A percentile compares a stretch with the other conserved stretches of the same genome.
Conservation (phyloP, 2,888 invertebrate species). For the Tridacna crocea region DNA sequence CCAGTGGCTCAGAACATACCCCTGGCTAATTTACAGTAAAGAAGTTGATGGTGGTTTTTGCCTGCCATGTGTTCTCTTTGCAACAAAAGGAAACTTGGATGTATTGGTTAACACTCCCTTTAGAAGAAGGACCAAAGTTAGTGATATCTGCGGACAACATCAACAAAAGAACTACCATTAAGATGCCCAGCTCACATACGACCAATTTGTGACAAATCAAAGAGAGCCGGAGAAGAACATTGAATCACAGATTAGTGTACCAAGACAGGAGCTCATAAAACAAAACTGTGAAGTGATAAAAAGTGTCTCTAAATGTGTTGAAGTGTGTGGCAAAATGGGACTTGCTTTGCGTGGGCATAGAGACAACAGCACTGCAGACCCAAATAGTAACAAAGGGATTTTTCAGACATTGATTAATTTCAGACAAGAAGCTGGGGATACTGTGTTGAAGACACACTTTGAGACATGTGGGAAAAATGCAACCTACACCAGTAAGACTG, state of each 20-base stretch:
- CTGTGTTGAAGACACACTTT: neutral
- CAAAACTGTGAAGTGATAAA: conserved; percentile 13
- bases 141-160: conserved; percentile 6
- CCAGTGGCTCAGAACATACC: too few relatives aligned
- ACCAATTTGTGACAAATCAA: conserved; percentile 10
- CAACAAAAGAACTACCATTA: conserved; percentile 6
- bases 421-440: conserved; percentile 6
- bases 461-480: conserved; percentile 14
- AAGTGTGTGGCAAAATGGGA: conserved; percentile 28
- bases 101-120: too few relatives aligned
- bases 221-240: conserved; percentile 22
- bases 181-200: conserved; percentile 18
- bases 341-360: conserved; percentile 7
- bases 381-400: neutral
- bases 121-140: conserved; percentile 7
- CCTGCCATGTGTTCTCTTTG: conserved; percentile 8
- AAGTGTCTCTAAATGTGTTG: conserved; percentile 19
- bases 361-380: too few relatives aligned
- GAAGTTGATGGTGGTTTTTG: conserved; percentile 18
- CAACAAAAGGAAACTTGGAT: too few relatives aligned
- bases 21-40: too few relatives aligned
- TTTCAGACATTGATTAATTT: conserved; percentile 11
- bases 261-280: neutral
- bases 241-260: conserved; percentile 14
- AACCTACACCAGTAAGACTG: conserved; percentile 2